These are phyloP conservation scores for Aphidius colemani DNA, from an alignment of 2,888 invertebrate genomes.

Conservation along the genomic window DNA sequence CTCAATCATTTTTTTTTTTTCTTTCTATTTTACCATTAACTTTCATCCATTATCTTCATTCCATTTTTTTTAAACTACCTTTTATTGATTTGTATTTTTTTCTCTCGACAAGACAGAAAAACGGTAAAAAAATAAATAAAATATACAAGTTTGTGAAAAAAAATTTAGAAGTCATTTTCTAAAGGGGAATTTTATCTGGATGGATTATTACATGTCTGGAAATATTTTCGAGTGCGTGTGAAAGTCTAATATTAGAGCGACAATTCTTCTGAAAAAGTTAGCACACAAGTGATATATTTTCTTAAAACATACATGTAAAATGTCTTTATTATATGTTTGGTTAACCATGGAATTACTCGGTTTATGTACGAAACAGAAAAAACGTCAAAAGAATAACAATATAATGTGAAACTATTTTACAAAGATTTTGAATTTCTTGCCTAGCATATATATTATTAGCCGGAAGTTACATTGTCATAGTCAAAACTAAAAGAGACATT, in stretches of 20 bases:
- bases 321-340: background rate
- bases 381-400: too few relatives aligned
- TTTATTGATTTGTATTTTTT: background rate
- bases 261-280: slow-evolving; percentile 38
- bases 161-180: background rate
- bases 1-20: slow-evolving; percentile 29
- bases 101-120: background rate
- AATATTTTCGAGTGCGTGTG: slow-evolving; percentile 23
- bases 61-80: background rate
- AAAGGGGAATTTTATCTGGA: slow-evolving; percentile 7
- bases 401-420: too few relatives aligned
- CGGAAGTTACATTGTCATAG: slow-evolving; percentile 20
- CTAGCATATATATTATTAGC: slow-evolving; percentile 27
- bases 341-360: too few relatives aligned
- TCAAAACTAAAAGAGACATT: slow-evolving; percentile 28
- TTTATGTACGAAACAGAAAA: too few relatives aligned
- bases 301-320: slow-evolving; percentile 14
- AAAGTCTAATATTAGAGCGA: slow-evolving; percentile 22
- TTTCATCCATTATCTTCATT: slow-evolving; percentile 1
- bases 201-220: slow-evolving; percentile 20
- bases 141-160: background rate
- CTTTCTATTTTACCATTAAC: slow-evolving; percentile 9
- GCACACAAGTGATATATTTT: slow-evolving; percentile 25
- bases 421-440: too few relatives aligned
- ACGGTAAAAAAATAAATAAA: background rate